phyloP scores from a whole-genome alignment of 2,797 vertebrate genomes.

The Pitangus sulphuratus region DNA sequence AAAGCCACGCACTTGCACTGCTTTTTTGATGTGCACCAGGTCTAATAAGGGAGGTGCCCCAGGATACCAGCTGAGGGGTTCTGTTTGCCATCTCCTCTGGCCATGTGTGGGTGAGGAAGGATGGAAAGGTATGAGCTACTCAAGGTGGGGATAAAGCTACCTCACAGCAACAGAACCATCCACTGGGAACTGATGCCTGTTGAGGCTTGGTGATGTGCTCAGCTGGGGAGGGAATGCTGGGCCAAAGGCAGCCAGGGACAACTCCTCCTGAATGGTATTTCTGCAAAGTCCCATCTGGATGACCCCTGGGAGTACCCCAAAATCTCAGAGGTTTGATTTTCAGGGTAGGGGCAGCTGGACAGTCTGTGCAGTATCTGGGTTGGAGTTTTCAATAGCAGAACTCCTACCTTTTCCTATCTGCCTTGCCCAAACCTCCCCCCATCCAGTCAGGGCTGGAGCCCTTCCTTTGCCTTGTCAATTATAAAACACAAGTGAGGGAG shows the following conservation, averaged over 20 bases:
- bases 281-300: neutral
- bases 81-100: neutral
- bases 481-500: neutral
- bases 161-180: neutral
- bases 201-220: neutral
- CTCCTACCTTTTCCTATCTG: neutral
- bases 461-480: neutral
- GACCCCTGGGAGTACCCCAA: neutral
- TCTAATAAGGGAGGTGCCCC: neutral
- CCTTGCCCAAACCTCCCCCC: neutral
- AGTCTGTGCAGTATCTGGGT: neutral
- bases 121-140: neutral
- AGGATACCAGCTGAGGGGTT: neutral
- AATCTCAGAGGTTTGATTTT: neutral
- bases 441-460: neutral
- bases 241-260: neutral
- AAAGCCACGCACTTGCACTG: fast-evolving
- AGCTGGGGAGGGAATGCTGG: neutral
- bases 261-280: neutral
- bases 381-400: neutral
- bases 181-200: neutral
- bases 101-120: neutral
- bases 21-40: neutral
- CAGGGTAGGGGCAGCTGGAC: neutral
- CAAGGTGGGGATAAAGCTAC: neutral